These are phyloP conservation scores for Sipunculus nudus DNA, from an alignment of 2,888 invertebrate genomes.

Conservation along the genomic window DNA sequence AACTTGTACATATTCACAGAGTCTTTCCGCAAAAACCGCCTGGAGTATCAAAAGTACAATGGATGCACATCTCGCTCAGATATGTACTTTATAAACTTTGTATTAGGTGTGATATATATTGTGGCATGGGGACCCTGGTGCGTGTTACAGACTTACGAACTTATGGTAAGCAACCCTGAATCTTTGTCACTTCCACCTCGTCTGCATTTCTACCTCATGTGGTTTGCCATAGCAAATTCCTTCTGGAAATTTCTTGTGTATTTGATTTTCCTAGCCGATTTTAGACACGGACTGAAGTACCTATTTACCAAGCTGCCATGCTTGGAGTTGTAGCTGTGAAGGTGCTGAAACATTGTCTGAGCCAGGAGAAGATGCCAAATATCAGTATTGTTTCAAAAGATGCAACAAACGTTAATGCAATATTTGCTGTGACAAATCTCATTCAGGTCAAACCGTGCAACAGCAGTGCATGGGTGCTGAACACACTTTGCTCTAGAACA, in stretches of 20 bases:
- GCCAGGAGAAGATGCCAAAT: too few relatives aligned
- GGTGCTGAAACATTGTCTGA: too few relatives aligned
- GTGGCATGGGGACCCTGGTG: slow-evolving; percentile 94
- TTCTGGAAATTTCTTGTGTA: slow-evolving; percentile 95
- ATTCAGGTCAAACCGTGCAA: too few relatives aligned
- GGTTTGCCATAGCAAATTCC: slow-evolving; percentile 94
- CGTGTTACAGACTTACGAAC: slow-evolving; percentile 80
- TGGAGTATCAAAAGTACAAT: slow-evolving; percentile 47
- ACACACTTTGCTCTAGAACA: too few relatives aligned
- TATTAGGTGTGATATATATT: slow-evolving; percentile 89
- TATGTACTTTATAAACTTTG: slow-evolving; percentile 90
- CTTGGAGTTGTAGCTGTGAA: neutral
- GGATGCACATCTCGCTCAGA: slow-evolving; percentile 53
- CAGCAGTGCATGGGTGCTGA: too few relatives aligned
- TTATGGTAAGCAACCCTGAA: slow-evolving; percentile 43
- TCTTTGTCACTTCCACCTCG: slow-evolving; percentile 69
- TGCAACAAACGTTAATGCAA: too few relatives aligned
- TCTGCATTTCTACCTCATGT: slow-evolving; percentile 86
- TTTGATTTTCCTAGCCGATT: slow-evolving; percentile 89
- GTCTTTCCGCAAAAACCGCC: slow-evolving; percentile 78
- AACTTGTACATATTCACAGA: slow-evolving; percentile 94
- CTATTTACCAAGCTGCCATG: neutral
- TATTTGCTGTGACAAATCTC: too few relatives aligned
- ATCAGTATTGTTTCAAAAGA: too few relatives aligned
- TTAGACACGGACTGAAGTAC: slow-evolving; percentile 79